Evolutionary conservation across 2,888 invertebrate species (phyloP).

Genomic region (Acleris sparsana): DNA sequence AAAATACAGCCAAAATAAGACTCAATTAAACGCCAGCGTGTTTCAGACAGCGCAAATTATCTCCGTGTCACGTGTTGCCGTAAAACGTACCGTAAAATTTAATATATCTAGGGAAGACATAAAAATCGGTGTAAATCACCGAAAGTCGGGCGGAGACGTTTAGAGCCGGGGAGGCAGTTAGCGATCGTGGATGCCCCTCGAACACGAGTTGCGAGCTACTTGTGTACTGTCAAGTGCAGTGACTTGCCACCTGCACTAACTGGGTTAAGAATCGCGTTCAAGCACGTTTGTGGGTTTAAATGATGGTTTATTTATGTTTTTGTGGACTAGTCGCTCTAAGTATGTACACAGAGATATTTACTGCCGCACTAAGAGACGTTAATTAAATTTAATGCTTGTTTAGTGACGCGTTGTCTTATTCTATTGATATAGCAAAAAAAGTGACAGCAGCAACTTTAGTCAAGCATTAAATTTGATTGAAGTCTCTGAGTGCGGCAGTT

Average conservation of each 20-base stretch:
- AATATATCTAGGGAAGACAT: slow-evolving; percentile 72
- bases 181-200: slow-evolving; percentile 64
- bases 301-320: background rate
- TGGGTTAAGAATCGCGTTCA: slow-evolving; percentile 16
- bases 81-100: slow-evolving; percentile 72
- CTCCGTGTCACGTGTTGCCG: slow-evolving; percentile 72
- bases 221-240: slow-evolving; percentile 48
- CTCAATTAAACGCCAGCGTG: slow-evolving; percentile 44
- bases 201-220: slow-evolving; percentile 67
- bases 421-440: too few species aligned
- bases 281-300: background rate
- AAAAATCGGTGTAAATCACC: slow-evolving; percentile 81
- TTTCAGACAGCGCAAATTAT: slow-evolving; percentile 59
- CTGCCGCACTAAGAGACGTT: too few species aligned
- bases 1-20: background rate
- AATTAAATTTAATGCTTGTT: too few species aligned
- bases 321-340: too few species aligned
- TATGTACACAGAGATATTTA: too few species aligned
- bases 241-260: slow-evolving; percentile 29
- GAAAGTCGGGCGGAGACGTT: slow-evolving; percentile 80
- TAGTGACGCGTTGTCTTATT: too few species aligned
- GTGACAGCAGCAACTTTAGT: too few species aligned
- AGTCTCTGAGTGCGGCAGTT: too few species aligned
- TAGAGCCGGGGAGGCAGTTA: slow-evolving; percentile 79
- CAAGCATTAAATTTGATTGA: too few species aligned